Evolutionary conservation across 2,113 vertebrate species (phyloP).

Genomic region (Oryzias javanicus): DNA sequence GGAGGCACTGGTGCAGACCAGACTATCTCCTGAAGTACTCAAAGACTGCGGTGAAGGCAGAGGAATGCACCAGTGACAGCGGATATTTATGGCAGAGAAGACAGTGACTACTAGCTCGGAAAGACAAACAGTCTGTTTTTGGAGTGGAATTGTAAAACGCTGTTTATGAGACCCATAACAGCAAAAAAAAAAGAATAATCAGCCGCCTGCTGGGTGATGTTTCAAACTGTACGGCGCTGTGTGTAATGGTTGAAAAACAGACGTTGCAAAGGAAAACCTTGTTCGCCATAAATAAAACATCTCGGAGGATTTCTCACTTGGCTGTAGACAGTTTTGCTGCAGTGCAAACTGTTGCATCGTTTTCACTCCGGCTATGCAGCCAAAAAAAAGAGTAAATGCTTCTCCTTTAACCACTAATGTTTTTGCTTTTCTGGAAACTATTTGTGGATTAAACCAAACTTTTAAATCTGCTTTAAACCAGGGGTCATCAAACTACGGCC

Average conservation of each 20-base stretch:
- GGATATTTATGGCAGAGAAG: conserved; percentile 62
- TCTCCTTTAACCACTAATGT: neutral
- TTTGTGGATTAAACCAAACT: too few species aligned
- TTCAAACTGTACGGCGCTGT: conserved; percentile 36
- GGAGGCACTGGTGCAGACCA: conserved; percentile 59
- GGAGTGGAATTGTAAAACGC: conserved; percentile 46
- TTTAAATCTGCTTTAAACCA: too few species aligned
- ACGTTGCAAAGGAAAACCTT: conserved; percentile 35
- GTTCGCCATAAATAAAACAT: conserved; percentile 39
- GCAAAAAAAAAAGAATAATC: conserved; percentile 53
- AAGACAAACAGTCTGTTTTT: conserved; percentile 66
- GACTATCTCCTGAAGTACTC: conserved; percentile 58
- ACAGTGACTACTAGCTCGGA: conserved; percentile 60
- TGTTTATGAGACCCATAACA: conserved; percentile 63
- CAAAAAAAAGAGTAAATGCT: conserved; percentile 3
- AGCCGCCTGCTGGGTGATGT: conserved; percentile 40
- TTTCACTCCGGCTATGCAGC: conserved; percentile 23
- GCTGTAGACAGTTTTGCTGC: conserved; percentile 34
- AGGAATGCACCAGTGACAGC: conserved; percentile 66
- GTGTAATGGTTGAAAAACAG: conserved; percentile 31
- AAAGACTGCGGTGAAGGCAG: conserved; percentile 53
- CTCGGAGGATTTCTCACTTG: conserved; percentile 34
- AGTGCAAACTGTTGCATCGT: conserved; percentile 19
- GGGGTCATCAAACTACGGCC: too few species aligned
- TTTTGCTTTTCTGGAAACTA: neutral